phyloP scores from a whole-genome alignment of 2,888 invertebrate genomes.

The Lymantria dispar region DNA sequence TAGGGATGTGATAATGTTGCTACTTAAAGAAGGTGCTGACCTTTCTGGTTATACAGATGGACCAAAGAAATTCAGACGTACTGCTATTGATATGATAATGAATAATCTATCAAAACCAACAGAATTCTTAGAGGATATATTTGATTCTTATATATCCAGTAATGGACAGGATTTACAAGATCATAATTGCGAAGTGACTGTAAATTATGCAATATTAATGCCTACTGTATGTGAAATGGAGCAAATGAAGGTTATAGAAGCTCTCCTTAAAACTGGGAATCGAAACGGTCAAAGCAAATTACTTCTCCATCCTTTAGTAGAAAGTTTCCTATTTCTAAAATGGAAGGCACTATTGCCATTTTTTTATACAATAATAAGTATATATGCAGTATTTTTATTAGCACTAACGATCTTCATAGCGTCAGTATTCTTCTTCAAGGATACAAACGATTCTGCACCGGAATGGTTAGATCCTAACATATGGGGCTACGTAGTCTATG shows the following conservation, averaged over 20 bases:
- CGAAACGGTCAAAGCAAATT: slow-evolving; percentile 70
- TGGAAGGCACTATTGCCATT: slow-evolving; percentile 80
- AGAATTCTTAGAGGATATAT: slow-evolving; percentile 75
- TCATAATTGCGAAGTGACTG: slow-evolving; percentile 66
- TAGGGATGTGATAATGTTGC: slow-evolving; percentile 75
- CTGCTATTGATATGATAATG: slow-evolving; percentile 78
- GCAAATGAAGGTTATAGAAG: slow-evolving; percentile 81
- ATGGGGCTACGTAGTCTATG: slow-evolving; percentile 67
- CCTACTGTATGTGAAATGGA: slow-evolving; percentile 68
- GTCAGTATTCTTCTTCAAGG: slow-evolving; percentile 72
- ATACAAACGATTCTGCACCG: slow-evolving; percentile 52
- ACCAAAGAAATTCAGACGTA: slow-evolving; percentile 60
- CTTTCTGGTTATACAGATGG: slow-evolving; percentile 65
- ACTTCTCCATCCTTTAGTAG: slow-evolving; percentile 80
- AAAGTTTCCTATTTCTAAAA: slow-evolving; percentile 81
- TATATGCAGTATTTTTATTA: slow-evolving; percentile 74
- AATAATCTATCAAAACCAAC: slow-evolving; percentile 76
- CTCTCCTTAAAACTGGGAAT: slow-evolving; percentile 77
- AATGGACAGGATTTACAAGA: slow-evolving; percentile 61
- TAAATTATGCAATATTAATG: slow-evolving; percentile 77
- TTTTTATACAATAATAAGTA: slow-evolving; percentile 75
- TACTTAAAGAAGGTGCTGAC: slow-evolving; percentile 72
- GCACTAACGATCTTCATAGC: slow-evolving; percentile 74
- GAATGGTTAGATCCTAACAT: slow-evolving; percentile 47
- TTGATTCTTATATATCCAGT: slow-evolving; percentile 75